phyloP scores from a whole-genome alignment of 2,888 invertebrate species.

The Eristalinus aeneus region DNA sequence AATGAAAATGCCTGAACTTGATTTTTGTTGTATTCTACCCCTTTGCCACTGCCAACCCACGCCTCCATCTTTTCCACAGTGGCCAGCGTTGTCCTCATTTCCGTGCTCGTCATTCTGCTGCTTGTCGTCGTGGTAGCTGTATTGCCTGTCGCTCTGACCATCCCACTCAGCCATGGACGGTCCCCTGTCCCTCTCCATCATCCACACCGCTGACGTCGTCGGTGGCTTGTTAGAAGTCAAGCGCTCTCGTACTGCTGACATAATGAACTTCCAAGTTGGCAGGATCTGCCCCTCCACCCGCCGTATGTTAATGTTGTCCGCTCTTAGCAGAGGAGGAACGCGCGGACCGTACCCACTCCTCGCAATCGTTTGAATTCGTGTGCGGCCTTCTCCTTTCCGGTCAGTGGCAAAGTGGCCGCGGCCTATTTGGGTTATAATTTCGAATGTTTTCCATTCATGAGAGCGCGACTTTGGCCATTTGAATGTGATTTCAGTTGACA shows the following conservation, averaged over 20 bases:
- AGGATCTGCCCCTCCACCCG: not conserved
- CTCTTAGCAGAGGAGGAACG: not conserved
- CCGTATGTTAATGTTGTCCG: not conserved
- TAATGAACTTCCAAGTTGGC: conserved; percentile 10
- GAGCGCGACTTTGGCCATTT: not conserved
- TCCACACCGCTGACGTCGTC: not conserved
- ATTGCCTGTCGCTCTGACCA: not conserved
- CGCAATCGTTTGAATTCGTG: not conserved
- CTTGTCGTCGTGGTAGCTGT: too few species aligned
- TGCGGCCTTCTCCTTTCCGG: not conserved
- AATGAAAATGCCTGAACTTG: not conserved
- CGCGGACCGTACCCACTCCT: not conserved
- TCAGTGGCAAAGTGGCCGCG: not conserved
- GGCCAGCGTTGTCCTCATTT: too few species aligned
- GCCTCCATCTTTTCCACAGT: too few species aligned
- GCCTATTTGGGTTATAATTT: not conserved
- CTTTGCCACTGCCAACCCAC: too few species aligned
- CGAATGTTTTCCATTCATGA: not conserved
- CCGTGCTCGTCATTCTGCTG: too few species aligned
- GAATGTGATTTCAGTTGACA: not conserved
- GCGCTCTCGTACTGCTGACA: not conserved
- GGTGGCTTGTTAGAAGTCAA: not conserved
- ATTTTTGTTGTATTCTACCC: not conserved
- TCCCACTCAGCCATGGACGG: not conserved
- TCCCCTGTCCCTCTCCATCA: not conserved